Evolutionary conservation across 2,797 vertebrate species (phyloP), one percentile per base, ranked within the genome.

Genomic region (Sebastes variabilis): DNA sequence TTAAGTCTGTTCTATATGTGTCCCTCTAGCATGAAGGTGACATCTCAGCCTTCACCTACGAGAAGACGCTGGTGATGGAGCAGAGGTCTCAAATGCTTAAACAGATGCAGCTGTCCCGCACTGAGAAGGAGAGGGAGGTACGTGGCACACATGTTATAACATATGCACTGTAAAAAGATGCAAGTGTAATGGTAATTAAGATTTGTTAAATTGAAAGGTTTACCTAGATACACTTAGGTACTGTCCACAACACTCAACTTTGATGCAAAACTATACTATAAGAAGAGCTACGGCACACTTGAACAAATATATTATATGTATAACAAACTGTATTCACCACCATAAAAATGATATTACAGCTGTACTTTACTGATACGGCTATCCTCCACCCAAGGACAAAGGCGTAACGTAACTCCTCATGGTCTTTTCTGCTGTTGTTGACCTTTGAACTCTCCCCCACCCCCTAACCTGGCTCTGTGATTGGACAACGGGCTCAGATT

Each of bases 1-100:
- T 3, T 14, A 42, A 46, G 16, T 46, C n/a, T 22, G 16, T 60
- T 69, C 20, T 79, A 0, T 67, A 42, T 42, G 2, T 76, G 38
- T 54, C 36, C 20, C 36, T 84, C 4, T 13, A 97, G 98, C 96
- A 98, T 66, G 98, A 97, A 84, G 97, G 97, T 0, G 98, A 99
- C 74, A 99, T 99, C 87, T 98, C 98, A 1, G 98, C 98, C 0
- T 99, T 99, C 92, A 99, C 98, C 0, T 99, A 99, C 18, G 98
- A 99, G 93, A 98, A 97, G 92, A 99, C 98, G 0, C 93, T 99
- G 88, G 84, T 97, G 96, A 99, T 99, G 98, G 98, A 99, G 86
- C 98, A 99, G 92, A 94, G 98, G 67, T 97, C 98, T 2, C 97
- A 99, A 85, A 97, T 99, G 97, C 93, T 99, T 5, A 98, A 97